Evolutionary conservation across 2,888 invertebrate species (phyloP).

Genomic region (Melolontha melolontha): DNA sequence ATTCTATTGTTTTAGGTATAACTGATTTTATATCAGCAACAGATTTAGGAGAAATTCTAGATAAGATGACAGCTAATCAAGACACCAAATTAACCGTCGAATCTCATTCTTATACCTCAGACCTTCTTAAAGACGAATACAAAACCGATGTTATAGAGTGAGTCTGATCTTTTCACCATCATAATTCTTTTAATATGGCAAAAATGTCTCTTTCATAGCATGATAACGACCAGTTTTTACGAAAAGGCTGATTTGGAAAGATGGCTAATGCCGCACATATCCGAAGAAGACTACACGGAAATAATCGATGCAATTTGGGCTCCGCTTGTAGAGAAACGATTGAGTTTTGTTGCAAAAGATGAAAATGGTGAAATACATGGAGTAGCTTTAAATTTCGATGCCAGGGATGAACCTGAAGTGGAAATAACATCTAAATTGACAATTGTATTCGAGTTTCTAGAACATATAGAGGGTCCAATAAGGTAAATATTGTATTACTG

Average conservation of each 20-base stretch:
- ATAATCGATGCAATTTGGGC: conserved; percentile 79
- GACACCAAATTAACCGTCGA: conserved; percentile 52
- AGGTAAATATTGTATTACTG: conserved; percentile 65
- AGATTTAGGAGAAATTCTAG: conserved; percentile 77
- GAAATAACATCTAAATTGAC: conserved; percentile 76
- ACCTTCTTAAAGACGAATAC: conserved; percentile 72
- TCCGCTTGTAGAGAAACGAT: conserved; percentile 74
- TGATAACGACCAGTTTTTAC: conserved; percentile 87
- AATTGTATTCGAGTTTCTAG: conserved; percentile 83
- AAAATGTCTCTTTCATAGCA: conserved; percentile 67
- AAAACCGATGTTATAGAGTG: conserved; percentile 79
- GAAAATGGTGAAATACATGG: conserved; percentile 73
- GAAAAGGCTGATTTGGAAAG: conserved; percentile 88
- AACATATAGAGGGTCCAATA: conserved; percentile 80
- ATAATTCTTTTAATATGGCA: background rate
- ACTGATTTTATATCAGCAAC: conserved; percentile 83
- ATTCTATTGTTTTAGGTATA: conserved; percentile 68
- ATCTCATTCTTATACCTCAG: conserved; percentile 65
- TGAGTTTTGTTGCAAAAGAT: conserved; percentile 77
- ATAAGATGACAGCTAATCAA: conserved; percentile 67
- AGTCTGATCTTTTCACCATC: conserved; percentile 58
- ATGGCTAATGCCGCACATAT: conserved; percentile 79
- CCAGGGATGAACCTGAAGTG: conserved; percentile 82
- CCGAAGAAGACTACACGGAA: conserved; percentile 76
- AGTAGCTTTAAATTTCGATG: conserved; percentile 84